Evolutionary conservation across 2,113 vertebrate species (phyloP), one percentile per base, ranked within the genome.

Genomic region (Nanger granti): DNA sequence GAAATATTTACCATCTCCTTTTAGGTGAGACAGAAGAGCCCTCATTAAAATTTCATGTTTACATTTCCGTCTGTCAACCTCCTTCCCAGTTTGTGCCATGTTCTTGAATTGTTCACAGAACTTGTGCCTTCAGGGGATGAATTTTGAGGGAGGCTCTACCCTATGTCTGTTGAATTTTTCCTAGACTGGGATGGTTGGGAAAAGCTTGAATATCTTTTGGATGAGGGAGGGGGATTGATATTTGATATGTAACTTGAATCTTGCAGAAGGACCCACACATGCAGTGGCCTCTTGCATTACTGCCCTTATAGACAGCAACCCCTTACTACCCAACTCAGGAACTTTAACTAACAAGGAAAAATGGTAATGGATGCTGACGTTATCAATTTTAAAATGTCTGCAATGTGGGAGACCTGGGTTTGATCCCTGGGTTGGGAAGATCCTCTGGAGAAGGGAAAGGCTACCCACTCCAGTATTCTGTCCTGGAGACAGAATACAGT

Each of bases 31-130:
- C 92, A 76, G 97, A 95, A 94, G 62, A 94, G 13, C 1, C 26
- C 26, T 97, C 79, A 95, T 98, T 97, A 98, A 98, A 98, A 28
- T 97, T 98, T 98, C 62, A 97, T 95, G 93, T 97, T 96, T 98
- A 95, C 97, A 94, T 98, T 97, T 95, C 87, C 59, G 95, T 90
- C 97, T 41, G 47, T 98, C 93, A 94, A 34, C 49, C 55, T 76
- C 60, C 14, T 96, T 90, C 91, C 93, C 66, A 94, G 17, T 90
- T 92, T 95, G 37, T 64, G 14, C 76, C 92, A 49, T 66, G 41
- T 94, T 96, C 87, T 98, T 87, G 95, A 93, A 93, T 89, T 93
- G 91, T 95, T 97, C 97, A 90, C 95, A 97, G 94, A 89, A 84
- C 20, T 90, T 57, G 49, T 76, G 37, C 34, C 83, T 94, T 96